These are phyloP conservation scores for Ochotona curzoniae DNA, from an alignment of 2,113 vertebrate species.

Conservation along the genomic window DNA sequence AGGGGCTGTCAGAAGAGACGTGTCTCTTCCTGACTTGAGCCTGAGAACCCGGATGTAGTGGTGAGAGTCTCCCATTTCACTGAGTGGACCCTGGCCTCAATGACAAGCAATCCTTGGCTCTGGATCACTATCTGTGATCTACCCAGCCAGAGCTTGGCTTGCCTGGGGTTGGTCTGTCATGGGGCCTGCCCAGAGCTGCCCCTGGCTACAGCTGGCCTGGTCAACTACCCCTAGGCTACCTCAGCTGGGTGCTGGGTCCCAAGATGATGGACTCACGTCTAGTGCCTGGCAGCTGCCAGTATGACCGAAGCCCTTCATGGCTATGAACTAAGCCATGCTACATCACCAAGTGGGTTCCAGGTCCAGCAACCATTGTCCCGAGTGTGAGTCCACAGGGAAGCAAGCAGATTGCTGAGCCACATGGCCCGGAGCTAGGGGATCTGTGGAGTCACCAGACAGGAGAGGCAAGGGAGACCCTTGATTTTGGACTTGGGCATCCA, in stretches of 20 bases:
- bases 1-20: not conserved
- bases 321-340: not conserved
- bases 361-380: not conserved
- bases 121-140: not conserved
- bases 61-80: not conserved
- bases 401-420: not conserved
- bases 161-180: not conserved
- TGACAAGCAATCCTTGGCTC: not conserved
- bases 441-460: not conserved
- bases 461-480: not conserved
- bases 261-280: not conserved
- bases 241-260: not conserved
- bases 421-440: not conserved
- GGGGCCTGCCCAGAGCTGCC: not conserved
- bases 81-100: rapidly evolving
- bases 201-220: not conserved
- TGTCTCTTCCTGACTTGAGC: rapidly evolving
- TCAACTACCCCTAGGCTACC: not conserved
- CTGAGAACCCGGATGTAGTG: rapidly evolving
- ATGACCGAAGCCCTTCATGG: not conserved
- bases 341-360: not conserved
- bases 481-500: not conserved
- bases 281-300: not conserved
- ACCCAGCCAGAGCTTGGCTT: not conserved
- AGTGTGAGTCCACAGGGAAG: not conserved